phyloP scores from a whole-genome alignment of 2,113 vertebrate genomes.

The Piprites chloris region DNA sequence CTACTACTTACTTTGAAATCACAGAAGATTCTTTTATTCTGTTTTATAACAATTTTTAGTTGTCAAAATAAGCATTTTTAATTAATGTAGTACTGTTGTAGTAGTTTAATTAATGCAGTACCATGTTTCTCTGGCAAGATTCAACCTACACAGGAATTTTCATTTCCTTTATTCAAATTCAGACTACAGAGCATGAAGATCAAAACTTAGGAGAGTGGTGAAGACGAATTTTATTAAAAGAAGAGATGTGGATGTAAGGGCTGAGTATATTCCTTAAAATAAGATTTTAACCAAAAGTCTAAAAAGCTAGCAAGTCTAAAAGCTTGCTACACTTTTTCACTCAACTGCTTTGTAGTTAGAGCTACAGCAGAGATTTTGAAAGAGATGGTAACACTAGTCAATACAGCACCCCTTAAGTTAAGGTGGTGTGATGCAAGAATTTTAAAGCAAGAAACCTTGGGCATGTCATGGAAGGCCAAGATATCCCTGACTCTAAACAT shows the following conservation, averaged over 20 bases:
- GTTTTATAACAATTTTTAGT: not conserved
- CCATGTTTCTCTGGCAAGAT: not conserved
- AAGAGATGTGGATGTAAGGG: not conserved
- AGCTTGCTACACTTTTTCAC: not conserved
- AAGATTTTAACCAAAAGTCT: not conserved
- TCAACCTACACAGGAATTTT: not conserved
- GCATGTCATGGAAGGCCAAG: not conserved
- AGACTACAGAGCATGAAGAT: not conserved
- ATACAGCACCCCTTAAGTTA: not conserved
- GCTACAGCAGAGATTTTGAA: not conserved
- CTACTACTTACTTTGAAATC: not conserved
- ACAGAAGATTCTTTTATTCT: not conserved
- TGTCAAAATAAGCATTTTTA: not conserved
- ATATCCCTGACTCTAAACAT: not conserved
- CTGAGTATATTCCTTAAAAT: not conserved
- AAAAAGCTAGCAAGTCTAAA: no score
- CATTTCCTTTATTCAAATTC: not conserved
- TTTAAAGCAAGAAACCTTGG: not conserved
- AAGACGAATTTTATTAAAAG: not conserved
- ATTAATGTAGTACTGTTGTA: not conserved
- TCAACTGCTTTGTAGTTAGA: not conserved
- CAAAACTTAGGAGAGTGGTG: not conserved
- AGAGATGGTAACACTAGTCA: not conserved
- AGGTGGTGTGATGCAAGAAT: not conserved
- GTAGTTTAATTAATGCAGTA: not conserved